These are phyloP conservation scores for Lipotes vexillifer DNA, from an alignment of 2,113 vertebrate genomes.

Conservation along the genomic window DNA sequence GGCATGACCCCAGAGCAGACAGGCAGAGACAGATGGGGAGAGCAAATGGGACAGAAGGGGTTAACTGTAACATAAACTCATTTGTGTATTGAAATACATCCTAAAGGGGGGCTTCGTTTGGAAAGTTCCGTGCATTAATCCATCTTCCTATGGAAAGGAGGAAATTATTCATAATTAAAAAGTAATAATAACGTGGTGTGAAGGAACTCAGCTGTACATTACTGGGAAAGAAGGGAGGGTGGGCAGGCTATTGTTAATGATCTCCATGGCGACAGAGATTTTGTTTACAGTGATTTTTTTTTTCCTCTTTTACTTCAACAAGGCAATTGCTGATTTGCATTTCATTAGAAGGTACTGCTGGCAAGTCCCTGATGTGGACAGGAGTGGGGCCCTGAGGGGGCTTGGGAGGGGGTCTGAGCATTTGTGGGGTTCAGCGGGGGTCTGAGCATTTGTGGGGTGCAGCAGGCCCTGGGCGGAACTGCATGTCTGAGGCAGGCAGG, in stretches of 20 bases:
- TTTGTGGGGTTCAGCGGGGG: accelerated
- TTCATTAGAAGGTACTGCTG: conserved; percentile 51
- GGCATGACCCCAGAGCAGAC: not conserved
- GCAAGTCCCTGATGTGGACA: not conserved
- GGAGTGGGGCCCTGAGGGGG: not conserved
- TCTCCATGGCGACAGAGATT: conserved; percentile 81
- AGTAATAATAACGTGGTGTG: conserved; percentile 81
- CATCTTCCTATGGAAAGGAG: conserved; percentile 76
- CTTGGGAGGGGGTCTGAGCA: accelerated
- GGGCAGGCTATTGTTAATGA: conserved; percentile 86
- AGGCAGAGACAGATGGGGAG: not conserved
- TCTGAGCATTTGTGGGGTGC: accelerated
- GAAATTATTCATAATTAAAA: conserved; percentile 85
- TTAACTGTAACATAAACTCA: conserved; percentile 78
- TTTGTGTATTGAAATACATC: conserved; percentile 79
- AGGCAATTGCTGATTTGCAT: conserved; percentile 73
- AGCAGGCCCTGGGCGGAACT: accelerated
- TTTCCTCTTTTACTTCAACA: conserved; percentile 66
- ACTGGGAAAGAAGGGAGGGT: conserved; percentile 67
- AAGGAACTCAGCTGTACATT: conserved; percentile 80
- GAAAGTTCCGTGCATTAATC: conserved; percentile 74
- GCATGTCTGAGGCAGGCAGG: not conserved
- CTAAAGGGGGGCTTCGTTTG: conserved; percentile 67
- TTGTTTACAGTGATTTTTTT: conserved; percentile 83
- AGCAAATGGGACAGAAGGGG: not conserved